Percentiles rank a stretch among this genome's conserved stretches.
Conservation (phyloP, 2,113 vertebrate species). For the Colinus virginianus region DNA sequence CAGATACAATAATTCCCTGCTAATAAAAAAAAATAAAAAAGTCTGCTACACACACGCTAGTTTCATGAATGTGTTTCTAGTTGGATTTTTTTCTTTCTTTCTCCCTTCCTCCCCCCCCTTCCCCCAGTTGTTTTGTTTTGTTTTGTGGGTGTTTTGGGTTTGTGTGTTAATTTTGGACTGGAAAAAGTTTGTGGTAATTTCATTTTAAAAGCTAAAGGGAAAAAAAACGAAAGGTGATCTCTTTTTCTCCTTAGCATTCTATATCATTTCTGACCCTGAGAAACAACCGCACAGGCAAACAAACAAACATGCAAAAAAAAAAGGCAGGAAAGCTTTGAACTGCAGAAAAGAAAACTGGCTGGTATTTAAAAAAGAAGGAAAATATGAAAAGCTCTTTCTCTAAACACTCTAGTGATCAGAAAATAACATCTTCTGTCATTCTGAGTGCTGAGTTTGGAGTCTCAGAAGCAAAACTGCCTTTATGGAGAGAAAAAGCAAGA, state of each 20-base stretch:
- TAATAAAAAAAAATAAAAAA: slow-evolving; percentile 8
- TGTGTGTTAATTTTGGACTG: not conserved
- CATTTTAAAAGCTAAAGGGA: slow-evolving; percentile 8
- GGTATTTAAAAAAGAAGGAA: slow-evolving; percentile 28
- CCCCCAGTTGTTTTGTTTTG: too few species aligned
- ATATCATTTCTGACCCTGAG: slow-evolving; percentile 44
- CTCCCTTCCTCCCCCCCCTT: too few species aligned
- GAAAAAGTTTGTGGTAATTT: not conserved
- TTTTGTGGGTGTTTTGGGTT: not conserved
- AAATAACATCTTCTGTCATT: slow-evolving; percentile 25
- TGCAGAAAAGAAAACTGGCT: slow-evolving; percentile 7
- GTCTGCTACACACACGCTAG: not conserved
- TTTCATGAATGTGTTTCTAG: not conserved
- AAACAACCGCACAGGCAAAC: slow-evolving; percentile 5
- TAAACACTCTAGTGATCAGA: slow-evolving; percentile 34
- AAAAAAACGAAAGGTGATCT: not conserved
- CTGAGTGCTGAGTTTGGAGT: not conserved
- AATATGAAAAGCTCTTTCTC: slow-evolving; percentile 25
- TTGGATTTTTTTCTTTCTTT: not conserved
- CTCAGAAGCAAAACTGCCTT: not conserved
- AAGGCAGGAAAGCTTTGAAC: slow-evolving; percentile 33
- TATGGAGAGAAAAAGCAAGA: not conserved
- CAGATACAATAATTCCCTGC: slow-evolving; percentile 56
- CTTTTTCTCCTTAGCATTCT: not conserved
- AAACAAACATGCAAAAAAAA: not conserved